These are phyloP conservation scores for Cercopithecus mona DNA, from an alignment of 2,113 vertebrate species.

Conservation along the genomic window DNA sequence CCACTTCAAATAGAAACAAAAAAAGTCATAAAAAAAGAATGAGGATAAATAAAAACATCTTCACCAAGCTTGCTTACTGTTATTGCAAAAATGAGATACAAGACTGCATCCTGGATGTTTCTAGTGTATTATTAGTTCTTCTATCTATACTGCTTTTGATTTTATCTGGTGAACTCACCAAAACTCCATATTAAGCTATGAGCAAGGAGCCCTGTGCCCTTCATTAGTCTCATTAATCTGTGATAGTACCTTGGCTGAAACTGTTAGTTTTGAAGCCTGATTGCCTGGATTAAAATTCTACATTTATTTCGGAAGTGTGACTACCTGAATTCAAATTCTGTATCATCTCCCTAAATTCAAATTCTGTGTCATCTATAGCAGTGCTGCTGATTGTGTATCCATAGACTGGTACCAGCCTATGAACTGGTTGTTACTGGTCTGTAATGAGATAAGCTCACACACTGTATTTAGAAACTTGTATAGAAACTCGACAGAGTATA, in stretches of 20 bases:
- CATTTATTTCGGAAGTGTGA: background rate
- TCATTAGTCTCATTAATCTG: background rate
- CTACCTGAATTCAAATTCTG: background rate
- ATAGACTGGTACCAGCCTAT: background rate
- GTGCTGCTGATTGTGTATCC: background rate
- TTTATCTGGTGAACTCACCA: background rate
- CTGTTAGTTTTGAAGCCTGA: background rate
- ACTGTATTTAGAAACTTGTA: background rate
- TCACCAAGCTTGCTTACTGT: background rate
- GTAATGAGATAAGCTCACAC: background rate
- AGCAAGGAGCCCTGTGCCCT: background rate
- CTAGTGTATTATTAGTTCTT: background rate
- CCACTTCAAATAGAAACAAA: background rate
- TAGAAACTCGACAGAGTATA: background rate
- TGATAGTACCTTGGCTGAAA: background rate
- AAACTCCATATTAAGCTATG: background rate
- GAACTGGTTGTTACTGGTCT: background rate
- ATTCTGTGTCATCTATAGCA: background rate
- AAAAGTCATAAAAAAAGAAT: background rate
- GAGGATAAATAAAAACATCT: background rate
- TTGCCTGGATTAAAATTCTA: background rate
- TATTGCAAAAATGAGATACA: background rate
- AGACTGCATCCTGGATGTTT: background rate
- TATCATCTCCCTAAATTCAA: background rate
- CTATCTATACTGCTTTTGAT: background rate